Evolutionary conservation across 2,113 vertebrate species (phyloP), one percentile per base, ranked within the genome.

Genomic region (Pelecanus crispus): DNA sequence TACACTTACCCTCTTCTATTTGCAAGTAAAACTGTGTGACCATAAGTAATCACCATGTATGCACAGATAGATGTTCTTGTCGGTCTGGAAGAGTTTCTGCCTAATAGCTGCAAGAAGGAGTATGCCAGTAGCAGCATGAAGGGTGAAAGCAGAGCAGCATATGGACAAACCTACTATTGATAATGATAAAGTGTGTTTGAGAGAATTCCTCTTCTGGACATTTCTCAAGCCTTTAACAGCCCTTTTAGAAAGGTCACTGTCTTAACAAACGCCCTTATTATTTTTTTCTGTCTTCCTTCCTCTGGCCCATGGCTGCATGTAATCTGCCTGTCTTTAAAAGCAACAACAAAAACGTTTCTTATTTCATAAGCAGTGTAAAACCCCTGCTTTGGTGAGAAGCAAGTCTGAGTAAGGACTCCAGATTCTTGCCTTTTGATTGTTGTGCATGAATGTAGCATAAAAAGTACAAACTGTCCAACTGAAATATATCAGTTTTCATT

Each of bases 401-500:
- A 0, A 66, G 44, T 12, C 82, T 89, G 65, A 67, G 32, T 78
- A 84, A 94, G 32, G 36, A 52, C 36, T 94, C 58, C 56, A 72
- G 29, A 84, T 91, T 89, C 70, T 85, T 92, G 70, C 86, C 88
- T 91, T 88, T 94, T 94, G 81, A 81, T 91, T 91, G 90, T 61
- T 65, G 61, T 77, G 47, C 71, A 25, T 89, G 65, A 94, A 71
- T 86, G 83, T 74, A 91, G 71, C 77, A 53, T 96, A 73, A 94
- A 96, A 96, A 92, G 94, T 94, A 95, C 95, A 94, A 89, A 90
- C 79, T 89, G 93, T 96, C 92, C 91, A 84, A 86, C 72, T 93
- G 88, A 91, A 93, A 92, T 81, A 72, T 82, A 92, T 94, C 94
- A 62, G 72, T 94, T 95, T 96, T 96, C 91, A 84, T 94, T 94